These are phyloP conservation scores for Melanitta fusca DNA, from an alignment of 2,797 vertebrate species.

Conservation along the genomic window DNA sequence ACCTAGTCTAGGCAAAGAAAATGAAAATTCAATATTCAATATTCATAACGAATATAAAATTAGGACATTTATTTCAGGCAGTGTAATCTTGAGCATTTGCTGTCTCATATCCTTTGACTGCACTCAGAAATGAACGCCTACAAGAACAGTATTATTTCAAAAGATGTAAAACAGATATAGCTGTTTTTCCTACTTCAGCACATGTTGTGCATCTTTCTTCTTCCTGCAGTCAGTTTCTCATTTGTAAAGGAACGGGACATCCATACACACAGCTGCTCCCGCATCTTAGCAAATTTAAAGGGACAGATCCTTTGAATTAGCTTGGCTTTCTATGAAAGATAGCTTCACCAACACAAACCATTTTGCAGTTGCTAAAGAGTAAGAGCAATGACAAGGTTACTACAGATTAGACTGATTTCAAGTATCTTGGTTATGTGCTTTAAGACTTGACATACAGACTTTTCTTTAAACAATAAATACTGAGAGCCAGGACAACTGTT, in stretches of 20 bases:
- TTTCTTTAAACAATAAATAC: constrained; percentile 23
- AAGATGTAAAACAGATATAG: not conserved
- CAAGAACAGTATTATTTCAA: not conserved
- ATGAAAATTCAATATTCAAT: not conserved
- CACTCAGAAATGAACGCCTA: not conserved
- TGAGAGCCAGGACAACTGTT: not conserved
- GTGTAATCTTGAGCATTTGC: not conserved
- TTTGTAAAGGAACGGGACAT: not conserved
- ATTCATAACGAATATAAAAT: not conserved
- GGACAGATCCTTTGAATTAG: not conserved
- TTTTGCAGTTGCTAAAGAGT: not conserved
- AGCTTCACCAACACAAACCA: not conserved
- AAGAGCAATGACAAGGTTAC: not conserved
- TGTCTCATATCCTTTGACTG: not conserved
- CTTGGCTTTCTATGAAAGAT: not conserved
- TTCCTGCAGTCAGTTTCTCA: constrained; percentile 17
- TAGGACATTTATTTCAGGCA: not conserved
- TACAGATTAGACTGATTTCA: not conserved
- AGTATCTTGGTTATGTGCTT: not conserved
- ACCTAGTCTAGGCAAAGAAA: not conserved
- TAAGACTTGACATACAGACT: not conserved
- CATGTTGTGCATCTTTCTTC: not conserved
- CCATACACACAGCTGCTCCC: not conserved
- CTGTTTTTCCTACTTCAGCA: constrained; percentile 15
- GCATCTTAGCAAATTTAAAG: not conserved